phyloP scores from a whole-genome alignment of 1,140 invertebrate species.

The Chironomus tepperi region DNA sequence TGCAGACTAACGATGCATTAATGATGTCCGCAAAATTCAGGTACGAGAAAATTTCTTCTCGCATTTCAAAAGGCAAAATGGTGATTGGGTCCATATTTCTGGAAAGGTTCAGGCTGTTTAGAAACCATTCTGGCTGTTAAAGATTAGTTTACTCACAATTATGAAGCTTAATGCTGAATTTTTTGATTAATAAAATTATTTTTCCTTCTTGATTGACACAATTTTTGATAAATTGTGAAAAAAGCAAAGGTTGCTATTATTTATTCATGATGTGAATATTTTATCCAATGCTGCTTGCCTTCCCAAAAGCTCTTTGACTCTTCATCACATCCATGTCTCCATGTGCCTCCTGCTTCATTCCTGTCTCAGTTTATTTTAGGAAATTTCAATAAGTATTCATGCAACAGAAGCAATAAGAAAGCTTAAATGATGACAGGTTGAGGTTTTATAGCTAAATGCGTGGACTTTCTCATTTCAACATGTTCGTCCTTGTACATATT shows the following conservation, averaged over 20 bases:
- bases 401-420: background rate
- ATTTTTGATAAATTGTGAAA: background rate
- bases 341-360: background rate
- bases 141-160: too few species aligned
- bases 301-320: background rate
- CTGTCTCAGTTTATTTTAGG: background rate
- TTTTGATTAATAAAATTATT: too few species aligned
- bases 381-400: too few species aligned
- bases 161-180: too few species aligned
- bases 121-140: too few species aligned
- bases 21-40: too few species aligned
- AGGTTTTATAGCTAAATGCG: background rate
- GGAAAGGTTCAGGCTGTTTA: too few species aligned
- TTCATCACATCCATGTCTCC: background rate
- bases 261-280: background rate
- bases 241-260: background rate
- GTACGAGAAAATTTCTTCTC: too few species aligned
- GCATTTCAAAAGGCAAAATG: too few species aligned
- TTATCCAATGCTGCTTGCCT: background rate
- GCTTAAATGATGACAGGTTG: conserved; percentile 20
- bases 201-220: too few species aligned
- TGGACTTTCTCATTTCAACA: background rate
- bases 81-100: too few species aligned
- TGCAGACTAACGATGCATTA: too few species aligned
- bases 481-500: background rate